Base-by-base conservation (phyloP, 64 coral and sea anemone species). In the Stichodactyla helianthus region DNA sequence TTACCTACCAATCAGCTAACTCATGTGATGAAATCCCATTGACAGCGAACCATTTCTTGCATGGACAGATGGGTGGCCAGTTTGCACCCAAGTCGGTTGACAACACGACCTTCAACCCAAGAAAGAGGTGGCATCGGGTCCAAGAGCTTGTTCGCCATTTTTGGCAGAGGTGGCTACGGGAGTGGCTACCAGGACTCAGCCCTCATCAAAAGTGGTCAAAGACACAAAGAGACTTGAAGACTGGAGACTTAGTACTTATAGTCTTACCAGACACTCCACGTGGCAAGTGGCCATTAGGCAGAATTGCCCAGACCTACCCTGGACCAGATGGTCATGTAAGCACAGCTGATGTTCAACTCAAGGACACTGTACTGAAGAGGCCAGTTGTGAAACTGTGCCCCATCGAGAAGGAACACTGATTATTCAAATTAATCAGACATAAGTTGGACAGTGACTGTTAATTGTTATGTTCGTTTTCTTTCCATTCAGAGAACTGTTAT, bases 1-100 rank as follows among this genome's bases (percentile, higher is more conserved):
- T 94, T 52, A 94, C 88, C 3, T 94, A 94, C 64, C 50, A 74
- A 57, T 77, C 65, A 55, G 67, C 85, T 0, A 83, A 92, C 83
- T 10, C 86, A 53, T 26, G 10, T 16, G 86, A 91, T 63, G 77
- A 89, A 14, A 27, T 19, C 60, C 86, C 82, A 12, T 19, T 91
- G 9, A 89, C 59, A 5, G 82, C 86, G 0, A 95, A 87, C 83
- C 85, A 55, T 79, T 92, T 92, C 65, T 84, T 89, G 20, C 44
- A 82, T 61, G 85, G 85, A 25, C 88, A 93, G 31, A 50, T 89
- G 50, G 88, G 88, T 60, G 89, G 89, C 20, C 70, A 86, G 54
- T 91, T 91, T 64, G 76, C 89, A 31, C 83, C 89, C 12, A 68
- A 91, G 52, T 51, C 83, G 13, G 76, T 74, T 7, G 18, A 85